Evolutionary conservation across 2,888 invertebrate species (phyloP), one percentile per base, ranked within the genome.

Genomic region (Orchestes rusci): DNA sequence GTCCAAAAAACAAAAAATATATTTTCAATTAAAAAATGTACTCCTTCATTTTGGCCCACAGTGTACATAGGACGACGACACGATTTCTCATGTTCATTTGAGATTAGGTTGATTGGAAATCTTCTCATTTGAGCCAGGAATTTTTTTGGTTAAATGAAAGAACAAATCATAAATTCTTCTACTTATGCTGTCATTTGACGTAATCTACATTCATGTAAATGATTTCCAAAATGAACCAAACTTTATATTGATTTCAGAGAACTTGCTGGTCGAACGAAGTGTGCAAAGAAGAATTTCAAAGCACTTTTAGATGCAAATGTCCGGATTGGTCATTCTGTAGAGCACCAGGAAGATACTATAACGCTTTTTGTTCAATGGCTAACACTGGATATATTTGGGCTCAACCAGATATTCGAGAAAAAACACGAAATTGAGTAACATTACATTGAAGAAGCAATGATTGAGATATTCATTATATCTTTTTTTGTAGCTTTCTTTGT

Each of bases 201-300:
- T n/a, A n/a, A n/a, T n/a, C n/a, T n/a, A n/a, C n/a, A n/a, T n/a
- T n/a, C n/a, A n/a, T n/a, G n/a, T n/a, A n/a, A n/a, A n/a, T n/a
- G n/a, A n/a, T n/a, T n/a, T n/a, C n/a, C n/a, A n/a, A n/a, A n/a
- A n/a, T n/a, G n/a, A n/a, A n/a, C n/a, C n/a, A n/a, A n/a, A 31
- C 8, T 2, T 2, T 29, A 16, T 33, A 30, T 49, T 51, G 10
- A 17, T 56, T 72, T 37, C 66, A 90, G 91, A 79, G 91, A 64
- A 89, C 86, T 38, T 91, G 91, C 67, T 91, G 89, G 88, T 90
- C 89, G 86, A 91, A 90, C 67, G 91, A 92, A 72, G 81, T 89
- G 13, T 92, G 91, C 71, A 91, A 92, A 64, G 89, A 90, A 64
- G 91, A 91, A 68, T 91, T 91, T 63, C 88, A 89, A 68, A 82